Conservation (phyloP, 1,140 invertebrate species). For the Drosophila arawakana region DNA sequence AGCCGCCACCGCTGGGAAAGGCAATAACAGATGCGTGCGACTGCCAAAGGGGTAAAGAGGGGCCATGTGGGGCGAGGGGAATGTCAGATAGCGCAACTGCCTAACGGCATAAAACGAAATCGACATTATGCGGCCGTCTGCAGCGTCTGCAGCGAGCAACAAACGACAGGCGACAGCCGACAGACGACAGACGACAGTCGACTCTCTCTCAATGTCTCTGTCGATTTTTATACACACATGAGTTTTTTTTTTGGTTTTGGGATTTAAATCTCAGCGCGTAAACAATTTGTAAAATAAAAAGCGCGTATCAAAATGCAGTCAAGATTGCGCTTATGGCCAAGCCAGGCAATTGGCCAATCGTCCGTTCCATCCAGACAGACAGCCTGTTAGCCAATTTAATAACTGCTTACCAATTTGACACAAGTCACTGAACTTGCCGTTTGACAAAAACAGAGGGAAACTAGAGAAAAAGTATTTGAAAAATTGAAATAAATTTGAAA, state of each 20-base stretch:
- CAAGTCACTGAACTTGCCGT: constrained; percentile 35
- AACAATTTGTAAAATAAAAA: constrained; percentile 83
- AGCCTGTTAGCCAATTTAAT: constrained; percentile 45
- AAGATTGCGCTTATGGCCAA: constrained; percentile 71
- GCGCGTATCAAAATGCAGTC: constrained; percentile 73
- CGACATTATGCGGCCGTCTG: constrained; percentile 71
- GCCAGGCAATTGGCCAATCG: constrained; percentile 12
- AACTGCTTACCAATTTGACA: constrained; percentile 42
- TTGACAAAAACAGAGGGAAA: constrained; percentile 22
- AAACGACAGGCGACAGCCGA: not conserved
- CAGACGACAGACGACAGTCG: not conserved
- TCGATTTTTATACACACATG: constrained; percentile 10
- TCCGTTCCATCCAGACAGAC: constrained; percentile 17
- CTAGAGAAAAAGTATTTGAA: not conserved
- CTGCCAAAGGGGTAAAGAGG: not conserved
- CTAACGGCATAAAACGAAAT: constrained; percentile 83
- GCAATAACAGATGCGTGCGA: constrained; percentile 47
- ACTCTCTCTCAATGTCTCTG: constrained; percentile 30
- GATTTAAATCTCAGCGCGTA: constrained; percentile 83
- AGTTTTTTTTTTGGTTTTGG: constrained; percentile 44
- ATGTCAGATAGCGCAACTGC: constrained; percentile 9
- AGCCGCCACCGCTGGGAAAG: constrained; percentile 61
- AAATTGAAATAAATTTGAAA: constrained; percentile 26
- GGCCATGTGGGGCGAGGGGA: not conserved
- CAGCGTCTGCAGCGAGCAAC: constrained; percentile 28